These are phyloP conservation scores for Chrysotoxum bicinctum DNA, from an alignment of 2,888 invertebrate genomes.

Conservation along the genomic window DNA sequence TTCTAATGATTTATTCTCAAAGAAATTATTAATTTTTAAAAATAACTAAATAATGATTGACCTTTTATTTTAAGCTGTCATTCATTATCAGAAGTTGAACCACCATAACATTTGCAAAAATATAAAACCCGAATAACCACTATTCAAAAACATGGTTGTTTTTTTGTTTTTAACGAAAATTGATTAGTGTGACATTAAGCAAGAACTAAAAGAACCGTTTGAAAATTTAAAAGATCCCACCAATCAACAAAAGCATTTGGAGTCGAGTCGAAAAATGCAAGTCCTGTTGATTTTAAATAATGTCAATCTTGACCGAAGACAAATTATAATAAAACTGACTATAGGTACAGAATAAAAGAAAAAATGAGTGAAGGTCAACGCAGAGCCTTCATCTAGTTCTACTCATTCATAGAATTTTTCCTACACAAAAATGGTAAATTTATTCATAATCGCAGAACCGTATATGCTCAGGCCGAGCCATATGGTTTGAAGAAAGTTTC, in stretches of 20 bases:
- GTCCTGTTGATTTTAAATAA: constrained; percentile 21
- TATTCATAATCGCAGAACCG: constrained; percentile 42
- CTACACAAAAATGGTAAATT: constrained; percentile 44
- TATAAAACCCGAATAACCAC: constrained; percentile 7
- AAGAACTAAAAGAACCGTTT: too few species aligned
- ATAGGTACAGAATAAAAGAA: not conserved
- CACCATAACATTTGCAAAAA: not conserved
- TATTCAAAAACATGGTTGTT: not conserved
- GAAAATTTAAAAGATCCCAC: not conserved
- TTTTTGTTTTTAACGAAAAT: too few species aligned
- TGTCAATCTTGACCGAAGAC: not conserved
- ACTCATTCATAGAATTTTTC: not conserved
- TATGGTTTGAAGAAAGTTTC: constrained; percentile 2
- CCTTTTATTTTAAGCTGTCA: not conserved
- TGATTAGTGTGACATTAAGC: too few species aligned
- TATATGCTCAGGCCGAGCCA: constrained; percentile 17
- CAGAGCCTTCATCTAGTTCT: constrained; percentile 20
- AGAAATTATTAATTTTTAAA: not conserved
- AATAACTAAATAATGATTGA: not conserved
- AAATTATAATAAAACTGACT: not conserved
- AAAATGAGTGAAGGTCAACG: constrained; percentile 57
- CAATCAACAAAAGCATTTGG: not conserved
- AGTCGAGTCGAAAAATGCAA: constrained; percentile 4
- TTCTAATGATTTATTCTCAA: not conserved
- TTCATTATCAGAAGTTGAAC: not conserved